Evolutionary conservation across 2,113 vertebrate genomes (phyloP).

Genomic region (Microcebus ravelobensis): DNA sequence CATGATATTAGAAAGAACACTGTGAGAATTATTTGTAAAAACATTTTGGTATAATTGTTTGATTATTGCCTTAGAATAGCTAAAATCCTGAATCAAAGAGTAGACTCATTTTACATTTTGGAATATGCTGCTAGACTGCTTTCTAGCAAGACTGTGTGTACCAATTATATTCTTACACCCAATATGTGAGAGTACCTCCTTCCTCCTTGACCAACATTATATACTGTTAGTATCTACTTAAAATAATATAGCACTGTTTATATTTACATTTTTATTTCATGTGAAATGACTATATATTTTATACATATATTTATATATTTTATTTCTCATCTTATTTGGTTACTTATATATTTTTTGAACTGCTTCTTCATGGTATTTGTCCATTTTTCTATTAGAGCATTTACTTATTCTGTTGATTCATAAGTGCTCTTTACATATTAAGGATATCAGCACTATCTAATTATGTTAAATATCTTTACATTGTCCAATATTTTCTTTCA

Average conservation of each 20-base stretch:
- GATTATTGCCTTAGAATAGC: not conserved
- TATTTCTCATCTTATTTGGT: not conserved
- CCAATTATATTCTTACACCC: not conserved
- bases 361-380: not conserved
- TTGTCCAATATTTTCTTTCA: not conserved
- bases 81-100: not conserved
- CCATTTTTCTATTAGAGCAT: not conserved
- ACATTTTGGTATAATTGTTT: not conserved
- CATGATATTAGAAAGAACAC: not conserved
- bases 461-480: not conserved
- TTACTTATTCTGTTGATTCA: not conserved
- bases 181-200: not conserved
- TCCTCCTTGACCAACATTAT: not conserved
- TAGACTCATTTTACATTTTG: not conserved
- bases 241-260: not conserved
- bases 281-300: not conserved
- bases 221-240: not conserved
- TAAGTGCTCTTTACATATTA: not conserved
- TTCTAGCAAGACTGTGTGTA: not conserved
- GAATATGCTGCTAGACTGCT: not conserved
- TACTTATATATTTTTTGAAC: not conserved
- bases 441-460: not conserved
- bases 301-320: not conserved
- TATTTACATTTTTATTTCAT: not conserved
- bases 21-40: constrained; percentile 13